Evolutionary conservation across 37 sponge, comb jelly and placozoan genomes (phyloP).

Genomic region (Tethya wilhelma): DNA sequence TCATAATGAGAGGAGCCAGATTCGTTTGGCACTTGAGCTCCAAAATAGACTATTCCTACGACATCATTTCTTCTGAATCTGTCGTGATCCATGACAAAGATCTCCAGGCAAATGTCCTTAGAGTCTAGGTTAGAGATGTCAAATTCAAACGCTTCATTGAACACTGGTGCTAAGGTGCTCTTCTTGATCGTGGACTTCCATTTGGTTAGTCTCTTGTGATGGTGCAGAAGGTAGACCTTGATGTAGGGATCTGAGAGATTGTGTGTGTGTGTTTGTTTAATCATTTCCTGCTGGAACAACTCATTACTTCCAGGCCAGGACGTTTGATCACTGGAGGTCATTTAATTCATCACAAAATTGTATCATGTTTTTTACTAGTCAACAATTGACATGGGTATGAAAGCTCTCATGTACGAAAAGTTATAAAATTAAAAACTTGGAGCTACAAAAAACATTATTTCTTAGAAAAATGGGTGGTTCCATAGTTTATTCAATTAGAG

Average conservation of each 20-base stretch:
- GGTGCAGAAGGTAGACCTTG: constrained; percentile 48
- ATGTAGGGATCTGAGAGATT: constrained; percentile 74
- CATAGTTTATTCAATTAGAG: too few species aligned
- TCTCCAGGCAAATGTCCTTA: background rate
- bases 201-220: constrained; percentile 29
- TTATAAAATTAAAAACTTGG: too few species aligned
- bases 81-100: constrained; percentile 66
- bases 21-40: constrained; percentile 9
- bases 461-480: too few species aligned
- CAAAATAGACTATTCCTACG: constrained; percentile 42
- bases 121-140: constrained; percentile 16
- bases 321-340: too few species aligned
- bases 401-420: too few species aligned
- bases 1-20: constrained; percentile 50
- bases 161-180: constrained; percentile 54
- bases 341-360: too few species aligned
- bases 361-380: too few species aligned
- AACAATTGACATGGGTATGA: too few species aligned
- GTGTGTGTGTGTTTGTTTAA: background rate
- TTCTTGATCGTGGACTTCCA: constrained; percentile 70
- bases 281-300: too few species aligned
- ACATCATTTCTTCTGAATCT: constrained; percentile 36
- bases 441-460: too few species aligned
- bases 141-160: constrained; percentile 77
- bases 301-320: too few species aligned